A percentile compares a stretch with the other conserved stretches of the same genome.
phyloP scores from a whole-genome alignment of 2,888 invertebrate species.

The Chymomyza procnemis region DNA sequence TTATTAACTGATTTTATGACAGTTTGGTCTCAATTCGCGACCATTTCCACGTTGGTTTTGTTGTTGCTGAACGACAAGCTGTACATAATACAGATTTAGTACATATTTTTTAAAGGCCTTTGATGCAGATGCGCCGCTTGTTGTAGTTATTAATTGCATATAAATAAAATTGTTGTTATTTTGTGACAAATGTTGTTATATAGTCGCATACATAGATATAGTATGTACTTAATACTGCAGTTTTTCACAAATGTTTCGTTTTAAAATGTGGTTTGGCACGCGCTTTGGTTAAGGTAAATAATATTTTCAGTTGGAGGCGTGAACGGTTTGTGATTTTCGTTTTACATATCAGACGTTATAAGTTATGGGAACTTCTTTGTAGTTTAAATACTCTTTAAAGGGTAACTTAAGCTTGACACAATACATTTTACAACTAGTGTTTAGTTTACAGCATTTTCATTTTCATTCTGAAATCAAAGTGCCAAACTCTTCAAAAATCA shows the following conservation, averaged over 20 bases:
- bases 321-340: background rate
- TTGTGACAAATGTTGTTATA: too few species aligned
- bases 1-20: constrained; percentile 69
- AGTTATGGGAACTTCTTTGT: too few species aligned
- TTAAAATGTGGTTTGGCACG: constrained; percentile 41
- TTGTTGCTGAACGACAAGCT: constrained; percentile 13
- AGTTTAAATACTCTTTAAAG: too few species aligned
- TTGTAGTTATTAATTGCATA: constrained; percentile 17
- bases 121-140: constrained; percentile 34
- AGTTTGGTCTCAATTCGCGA: constrained; percentile 65
- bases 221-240: constrained; percentile 2
- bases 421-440: too few species aligned
- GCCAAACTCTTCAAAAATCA: too few species aligned
- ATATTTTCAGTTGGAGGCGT: too few species aligned
- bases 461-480: too few species aligned
- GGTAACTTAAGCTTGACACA: too few species aligned
- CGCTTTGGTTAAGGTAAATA: constrained; percentile 17
- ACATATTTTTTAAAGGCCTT: constrained; percentile 27
- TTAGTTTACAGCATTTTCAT: too few species aligned
- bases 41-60: constrained; percentile 43
- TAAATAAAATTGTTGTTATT: too few species aligned
- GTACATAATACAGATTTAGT: constrained; percentile 8
- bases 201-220: too few species aligned
- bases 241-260: constrained; percentile 26
- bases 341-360: background rate